Base-by-base conservation (phyloP, 1,140 invertebrate species). In the Aphelenchoides besseyi region DNA sequence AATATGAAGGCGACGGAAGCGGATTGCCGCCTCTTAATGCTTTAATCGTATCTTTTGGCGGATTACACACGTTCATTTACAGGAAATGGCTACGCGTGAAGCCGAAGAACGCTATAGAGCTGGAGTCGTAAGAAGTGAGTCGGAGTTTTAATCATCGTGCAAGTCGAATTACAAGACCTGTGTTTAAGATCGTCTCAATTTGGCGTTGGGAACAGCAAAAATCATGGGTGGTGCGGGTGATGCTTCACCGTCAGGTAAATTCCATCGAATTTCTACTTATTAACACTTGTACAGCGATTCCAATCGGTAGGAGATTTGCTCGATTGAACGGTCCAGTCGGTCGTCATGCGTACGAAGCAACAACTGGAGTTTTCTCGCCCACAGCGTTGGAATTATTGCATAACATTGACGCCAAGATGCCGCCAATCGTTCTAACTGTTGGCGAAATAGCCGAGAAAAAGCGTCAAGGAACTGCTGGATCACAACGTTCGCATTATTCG, bases 101-200 rank as follows among this genome's bases (percentile, higher is more conserved):
- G 57, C 55, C 18, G 69, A 70, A 33, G 69, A 70, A 41, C 68
- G 69, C 8, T 70, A 36, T 18, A 61, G 69, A 16, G 53, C 53
- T 18, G 55, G 32, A 68, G 69, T 70, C 18, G 69, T 70, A 1
- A 26, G 61, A 26, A 70, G n/a, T n/a, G n/a, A n/a, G n/a, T n/a
- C n/a, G n/a, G n/a, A n/a, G n/a, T n/a, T n/a, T n/a, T n/a, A n/a
- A n/a, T n/a, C n/a, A n/a, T n/a, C n/a, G n/a, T n/a, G n/a, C n/a
- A n/a, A n/a, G n/a, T n/a, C n/a, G n/a, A n/a, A n/a, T n/a, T n/a
- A n/a, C n/a, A n/a, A n/a, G n/a, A n/a, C n/a, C n/a, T n/a, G n/a
- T n/a, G n/a, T n/a, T n/a, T n/a, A n/a, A n/a, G n/a, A 64, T 26
- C 62, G 61, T 16, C 37, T 70, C 16, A 71, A 28, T 33, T 30